A percentile compares a stretch with the other conserved stretches of the same genome.
These are phyloP conservation scores for Temnothorax unifasciatus DNA, from an alignment of 2,888 invertebrate species.

Conservation along the genomic window DNA sequence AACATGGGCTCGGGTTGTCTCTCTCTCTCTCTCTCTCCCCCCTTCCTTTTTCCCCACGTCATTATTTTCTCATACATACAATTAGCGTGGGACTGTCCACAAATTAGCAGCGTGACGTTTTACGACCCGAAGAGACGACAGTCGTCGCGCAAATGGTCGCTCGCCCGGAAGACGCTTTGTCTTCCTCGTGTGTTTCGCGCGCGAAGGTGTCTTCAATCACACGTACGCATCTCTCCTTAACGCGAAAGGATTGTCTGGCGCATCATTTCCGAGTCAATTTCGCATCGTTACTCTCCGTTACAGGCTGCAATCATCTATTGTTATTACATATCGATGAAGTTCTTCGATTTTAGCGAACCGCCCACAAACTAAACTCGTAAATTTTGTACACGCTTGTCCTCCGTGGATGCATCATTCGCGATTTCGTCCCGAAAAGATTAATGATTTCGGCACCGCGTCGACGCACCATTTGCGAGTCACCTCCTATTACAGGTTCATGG, in stretches of 20 bases:
- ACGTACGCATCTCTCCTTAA: not conserved
- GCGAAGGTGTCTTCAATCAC: slow-evolving; percentile 59
- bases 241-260: not conserved
- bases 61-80: slow-evolving; percentile 69
- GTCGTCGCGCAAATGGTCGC: slow-evolving; percentile 57
- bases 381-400: not conserved
- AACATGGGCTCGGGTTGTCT: slow-evolving; percentile 9
- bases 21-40: not conserved
- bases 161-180: slow-evolving; percentile 53
- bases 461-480: slow-evolving; percentile 38
- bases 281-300: not conserved
- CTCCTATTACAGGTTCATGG: slow-evolving; percentile 58
- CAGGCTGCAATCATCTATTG: not conserved
- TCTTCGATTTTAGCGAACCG: not conserved
- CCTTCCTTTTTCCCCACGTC: not conserved
- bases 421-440: not conserved
- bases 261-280: not conserved
- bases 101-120: slow-evolving; percentile 67
- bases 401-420: not conserved
- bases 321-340: not conserved
- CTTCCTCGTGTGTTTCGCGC: not conserved
- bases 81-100: slow-evolving; percentile 70
- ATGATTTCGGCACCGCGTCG: not conserved
- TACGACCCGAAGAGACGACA: slow-evolving; percentile 67
- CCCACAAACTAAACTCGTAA: not conserved